Evolutionary conservation across 2,888 invertebrate species (phyloP), one percentile per base, ranked within the genome.

Genomic region (Thecophora atra): DNA sequence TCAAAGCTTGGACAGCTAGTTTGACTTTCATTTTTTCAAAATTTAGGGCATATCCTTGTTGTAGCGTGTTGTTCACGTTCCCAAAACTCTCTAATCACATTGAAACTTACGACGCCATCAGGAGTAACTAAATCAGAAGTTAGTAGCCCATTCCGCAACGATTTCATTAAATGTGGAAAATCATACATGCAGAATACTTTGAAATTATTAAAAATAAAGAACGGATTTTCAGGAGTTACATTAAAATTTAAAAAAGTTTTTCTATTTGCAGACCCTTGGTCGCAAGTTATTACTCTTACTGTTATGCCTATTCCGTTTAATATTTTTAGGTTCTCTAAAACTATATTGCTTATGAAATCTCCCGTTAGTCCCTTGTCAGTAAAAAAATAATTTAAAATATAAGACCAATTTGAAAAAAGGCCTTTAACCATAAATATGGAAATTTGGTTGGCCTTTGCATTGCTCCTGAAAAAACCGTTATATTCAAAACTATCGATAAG

Each of bases 331-430:
- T 75, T 73, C n/a, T 70, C 26, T 7, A 17, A 60, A 71, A 70
- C 28, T 21, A 74, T 69, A 21, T 71, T 56, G 1, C 19, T 52
- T 37, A 73, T 37, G n/a, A 19, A 17, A n/a, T 70, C 52, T 11
- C 66, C 72, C 44, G 64, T 54, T 30, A 74, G 44, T 17, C 65
- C 63, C 58, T 72, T 72, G 58, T 71, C 51, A 21, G 72, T 67
- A 67, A 66, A 37, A 62, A 63, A 74, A 58, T 74, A 70, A 56
- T 74, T 71, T 17, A 74, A 62, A 62, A 73, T 63, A 17, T 58
- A n/a, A 47, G 60, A 56, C 70, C 70, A 74, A 67, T 72, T 72
- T 17, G 72, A 70, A 71, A 74, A 72, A 64, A 74, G 58, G 5
- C 62, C 21, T 58, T 66, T 72, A 6, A 72, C 15, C 72, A 72